A percentile compares a stretch with the other conserved stretches of the same genome.
Evolutionary conservation across 2,888 invertebrate species (phyloP).

Genomic region (Ypsolopha scabrella): DNA sequence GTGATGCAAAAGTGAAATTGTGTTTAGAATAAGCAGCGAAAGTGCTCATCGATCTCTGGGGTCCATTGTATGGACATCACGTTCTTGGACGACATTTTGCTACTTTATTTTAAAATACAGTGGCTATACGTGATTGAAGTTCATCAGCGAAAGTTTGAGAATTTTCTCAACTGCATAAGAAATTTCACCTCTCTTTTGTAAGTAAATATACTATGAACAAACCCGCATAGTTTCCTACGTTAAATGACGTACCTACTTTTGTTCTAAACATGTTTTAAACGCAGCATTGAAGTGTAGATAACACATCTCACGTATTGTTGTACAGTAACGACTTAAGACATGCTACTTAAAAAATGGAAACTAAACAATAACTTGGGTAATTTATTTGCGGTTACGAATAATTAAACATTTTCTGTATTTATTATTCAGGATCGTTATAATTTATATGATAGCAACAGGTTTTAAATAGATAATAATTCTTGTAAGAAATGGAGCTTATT

Average conservation of each 20-base stretch:
- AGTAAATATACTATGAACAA: neutral
- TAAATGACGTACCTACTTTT: slow-evolving; percentile 5
- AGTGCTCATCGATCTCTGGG: slow-evolving; percentile 43
- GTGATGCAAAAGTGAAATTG: slow-evolving; percentile 58
- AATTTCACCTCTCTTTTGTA: slow-evolving; percentile 6
- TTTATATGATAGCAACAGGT: too few species aligned
- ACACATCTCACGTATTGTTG: slow-evolving; percentile 10
- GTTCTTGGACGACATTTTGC: slow-evolving; percentile 41
- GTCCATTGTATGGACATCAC: slow-evolving; percentile 53
- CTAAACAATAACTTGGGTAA: too few species aligned
- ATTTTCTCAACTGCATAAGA: neutral
- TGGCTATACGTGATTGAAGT: slow-evolving; percentile 15
- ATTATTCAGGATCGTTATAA: too few species aligned
- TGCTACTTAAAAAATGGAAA: too few species aligned
- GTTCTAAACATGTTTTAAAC: neutral
- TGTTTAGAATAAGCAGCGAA: slow-evolving; percentile 58
- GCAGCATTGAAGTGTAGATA: neutral
- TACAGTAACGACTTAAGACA: too few species aligned
- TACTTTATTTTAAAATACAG: neutral
- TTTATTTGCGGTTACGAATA: too few species aligned
- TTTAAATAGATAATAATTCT: slow-evolving; percentile 2
- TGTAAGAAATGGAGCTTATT: neutral
- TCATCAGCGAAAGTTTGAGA: slow-evolving; percentile 20
- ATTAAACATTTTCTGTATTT: too few species aligned
- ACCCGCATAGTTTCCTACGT: neutral